A percentile compares a stretch with the other conserved stretches of the same genome.
Evolutionary conservation across 2,113 vertebrate species (phyloP).

Genomic region (Corythornis cristatus): DNA sequence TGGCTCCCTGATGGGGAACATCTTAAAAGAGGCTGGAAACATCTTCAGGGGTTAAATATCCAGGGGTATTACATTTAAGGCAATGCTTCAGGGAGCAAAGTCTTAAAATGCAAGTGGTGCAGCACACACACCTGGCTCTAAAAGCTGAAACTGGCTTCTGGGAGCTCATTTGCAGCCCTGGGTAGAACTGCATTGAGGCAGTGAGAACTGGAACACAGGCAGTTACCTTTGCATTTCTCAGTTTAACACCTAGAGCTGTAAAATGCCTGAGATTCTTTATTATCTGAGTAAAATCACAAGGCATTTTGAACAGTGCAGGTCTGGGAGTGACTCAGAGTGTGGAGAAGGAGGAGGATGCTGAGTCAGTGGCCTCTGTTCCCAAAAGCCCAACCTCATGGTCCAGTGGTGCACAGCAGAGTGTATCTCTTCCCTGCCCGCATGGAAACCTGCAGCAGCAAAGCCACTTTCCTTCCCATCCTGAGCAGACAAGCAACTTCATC

Average conservation of each 20-base stretch:
- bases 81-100: background rate
- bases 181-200: background rate
- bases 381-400: background rate
- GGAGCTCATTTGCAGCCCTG: background rate
- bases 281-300: background rate
- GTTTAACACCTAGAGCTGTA: accelerated
- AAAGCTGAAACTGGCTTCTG: background rate
- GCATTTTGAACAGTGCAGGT: background rate
- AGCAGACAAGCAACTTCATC: accelerated
- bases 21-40: background rate
- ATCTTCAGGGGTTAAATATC: background rate
- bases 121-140: background rate
- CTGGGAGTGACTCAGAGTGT: accelerated
- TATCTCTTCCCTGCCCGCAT: background rate
- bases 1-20: background rate
- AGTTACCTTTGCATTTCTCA: background rate
- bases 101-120: background rate
- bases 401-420: background rate
- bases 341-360: background rate
- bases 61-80: background rate
- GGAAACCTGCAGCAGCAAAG: background rate
- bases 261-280: background rate
- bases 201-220: accelerated
- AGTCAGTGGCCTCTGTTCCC: background rate
- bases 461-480: background rate